Percentiles rank a stretch among this genome's conserved stretches.
Conservation (phyloP, 2,113 vertebrate species). For the Geococcyx californianus region DNA sequence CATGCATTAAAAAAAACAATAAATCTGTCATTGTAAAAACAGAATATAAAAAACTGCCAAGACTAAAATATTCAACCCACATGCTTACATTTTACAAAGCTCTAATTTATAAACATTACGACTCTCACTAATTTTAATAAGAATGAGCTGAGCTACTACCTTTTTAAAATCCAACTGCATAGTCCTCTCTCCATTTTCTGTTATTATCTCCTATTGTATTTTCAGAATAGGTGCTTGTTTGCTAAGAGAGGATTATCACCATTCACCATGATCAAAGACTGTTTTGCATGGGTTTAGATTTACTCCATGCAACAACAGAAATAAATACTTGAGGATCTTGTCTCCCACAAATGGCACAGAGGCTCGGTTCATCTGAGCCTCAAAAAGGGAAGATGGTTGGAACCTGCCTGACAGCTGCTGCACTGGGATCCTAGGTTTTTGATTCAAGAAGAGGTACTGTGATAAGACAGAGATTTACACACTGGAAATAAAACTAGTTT, state of each 20-base stretch:
- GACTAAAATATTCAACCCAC: constrained; percentile 36
- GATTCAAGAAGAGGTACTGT: not conserved
- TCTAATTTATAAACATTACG: constrained; percentile 45
- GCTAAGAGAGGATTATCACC: not conserved
- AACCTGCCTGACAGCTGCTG: not conserved
- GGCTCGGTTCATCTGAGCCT: not conserved
- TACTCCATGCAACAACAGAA: not conserved
- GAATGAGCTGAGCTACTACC: not conserved
- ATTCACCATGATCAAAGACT: not conserved
- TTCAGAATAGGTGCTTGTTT: not conserved
- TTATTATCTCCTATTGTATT: not conserved
- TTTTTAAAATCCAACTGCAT: not conserved
- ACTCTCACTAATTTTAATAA: constrained; percentile 28
- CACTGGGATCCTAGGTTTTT: not conserved
- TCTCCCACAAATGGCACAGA: not conserved
- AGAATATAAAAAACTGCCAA: constrained; percentile 4
- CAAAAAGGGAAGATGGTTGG: not conserved
- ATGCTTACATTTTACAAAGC: constrained; percentile 27
- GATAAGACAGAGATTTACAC: not conserved
- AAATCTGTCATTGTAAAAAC: constrained; percentile 10
- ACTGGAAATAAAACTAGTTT: constrained; percentile 1
- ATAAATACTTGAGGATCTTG: not conserved
- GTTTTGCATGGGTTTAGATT: not conserved
- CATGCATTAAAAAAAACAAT: not conserved
- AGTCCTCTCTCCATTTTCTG: not conserved